These are phyloP conservation scores for Prietella phreatophila DNA, from an alignment of 2,113 vertebrate genomes.

Conservation along the genomic window DNA sequence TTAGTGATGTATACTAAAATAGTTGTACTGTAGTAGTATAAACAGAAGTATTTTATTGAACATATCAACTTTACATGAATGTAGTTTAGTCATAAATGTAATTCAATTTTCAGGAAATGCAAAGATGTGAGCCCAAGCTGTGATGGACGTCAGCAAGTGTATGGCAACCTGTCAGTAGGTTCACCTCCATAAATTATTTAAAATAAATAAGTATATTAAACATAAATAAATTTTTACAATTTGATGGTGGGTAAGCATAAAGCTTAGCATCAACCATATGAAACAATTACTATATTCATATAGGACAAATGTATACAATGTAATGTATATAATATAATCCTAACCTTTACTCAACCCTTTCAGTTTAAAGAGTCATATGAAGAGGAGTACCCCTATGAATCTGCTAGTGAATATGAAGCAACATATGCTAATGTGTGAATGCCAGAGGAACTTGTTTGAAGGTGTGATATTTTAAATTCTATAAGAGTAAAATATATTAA, in stretches of 20 bases:
- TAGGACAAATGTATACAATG: background rate
- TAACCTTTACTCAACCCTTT: background rate
- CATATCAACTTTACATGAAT: background rate
- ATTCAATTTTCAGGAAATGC: slow-evolving; percentile 19
- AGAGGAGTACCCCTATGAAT: background rate
- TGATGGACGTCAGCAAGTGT: slow-evolving; percentile 26
- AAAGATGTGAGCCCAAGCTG: background rate
- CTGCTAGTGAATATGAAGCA: slow-evolving; percentile 22
- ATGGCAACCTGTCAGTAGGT: slow-evolving; percentile 35
- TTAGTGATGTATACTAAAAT: background rate
- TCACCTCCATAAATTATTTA: background rate
- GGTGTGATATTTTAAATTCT: background rate
- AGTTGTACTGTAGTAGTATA: no score
- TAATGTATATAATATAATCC: background rate
- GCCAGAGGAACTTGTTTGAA: background rate
- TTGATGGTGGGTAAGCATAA: background rate
- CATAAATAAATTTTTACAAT: background rate
- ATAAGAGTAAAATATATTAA: background rate
- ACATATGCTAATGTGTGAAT: slow-evolving; percentile 24
- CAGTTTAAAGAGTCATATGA: slow-evolving; percentile 8
- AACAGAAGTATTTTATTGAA: background rate
- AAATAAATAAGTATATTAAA: background rate
- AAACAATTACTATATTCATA: background rate
- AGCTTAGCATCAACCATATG: background rate
- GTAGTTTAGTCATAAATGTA: background rate